phyloP scores from a whole-genome alignment of 2,113 vertebrate species.

The Microtus richardsoni region DNA sequence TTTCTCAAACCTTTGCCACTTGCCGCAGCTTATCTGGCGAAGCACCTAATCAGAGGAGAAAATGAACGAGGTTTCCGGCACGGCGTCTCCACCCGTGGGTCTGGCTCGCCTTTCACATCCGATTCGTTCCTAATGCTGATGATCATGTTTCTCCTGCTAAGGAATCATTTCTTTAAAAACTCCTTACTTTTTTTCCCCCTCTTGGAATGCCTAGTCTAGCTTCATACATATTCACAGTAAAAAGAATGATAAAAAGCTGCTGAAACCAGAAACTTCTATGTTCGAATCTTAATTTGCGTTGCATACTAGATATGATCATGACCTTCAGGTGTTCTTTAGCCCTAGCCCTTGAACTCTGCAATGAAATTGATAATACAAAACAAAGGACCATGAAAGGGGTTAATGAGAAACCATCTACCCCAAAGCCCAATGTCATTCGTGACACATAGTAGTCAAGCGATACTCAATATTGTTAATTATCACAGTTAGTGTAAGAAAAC shows the following conservation, averaged over 20 bases:
- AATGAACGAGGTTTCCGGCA: background rate
- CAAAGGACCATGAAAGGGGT: background rate
- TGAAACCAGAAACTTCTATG: background rate
- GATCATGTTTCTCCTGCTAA: slow-evolving; percentile 4
- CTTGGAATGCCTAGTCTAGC: background rate
- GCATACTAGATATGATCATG: background rate
- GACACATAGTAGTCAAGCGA: background rate
- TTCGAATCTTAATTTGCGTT: background rate
- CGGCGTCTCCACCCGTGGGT: background rate
- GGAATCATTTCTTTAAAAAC: slow-evolving; percentile 33
- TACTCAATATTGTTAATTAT: background rate
- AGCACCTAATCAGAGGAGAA: background rate
- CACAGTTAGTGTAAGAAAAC: background rate
- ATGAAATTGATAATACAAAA: background rate
- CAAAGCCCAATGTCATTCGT: background rate
- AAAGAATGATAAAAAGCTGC: background rate
- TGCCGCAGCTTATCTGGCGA: background rate
- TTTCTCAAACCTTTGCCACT: background rate
- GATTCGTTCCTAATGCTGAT: background rate
- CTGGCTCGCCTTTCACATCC: background rate
- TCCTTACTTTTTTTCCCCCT: background rate
- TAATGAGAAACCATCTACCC: background rate
- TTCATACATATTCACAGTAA: background rate
- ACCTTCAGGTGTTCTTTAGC: background rate
- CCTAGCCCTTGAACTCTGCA: background rate